Evolutionary conservation across 2,113 vertebrate genomes (phyloP).

Genomic region (Heterocephalus glaber): DNA sequence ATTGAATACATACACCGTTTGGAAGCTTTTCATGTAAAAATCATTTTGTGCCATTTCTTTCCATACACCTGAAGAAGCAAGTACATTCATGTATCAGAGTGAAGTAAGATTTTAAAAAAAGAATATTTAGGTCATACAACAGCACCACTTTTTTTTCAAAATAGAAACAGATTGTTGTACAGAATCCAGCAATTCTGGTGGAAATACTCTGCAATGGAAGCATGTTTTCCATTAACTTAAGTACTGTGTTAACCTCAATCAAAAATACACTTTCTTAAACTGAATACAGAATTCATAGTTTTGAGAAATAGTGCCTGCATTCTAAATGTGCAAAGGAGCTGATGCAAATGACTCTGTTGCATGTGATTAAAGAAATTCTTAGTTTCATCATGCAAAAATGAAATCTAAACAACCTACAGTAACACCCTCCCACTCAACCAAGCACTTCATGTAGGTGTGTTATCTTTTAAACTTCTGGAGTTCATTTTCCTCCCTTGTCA

Average conservation of each 20-base stretch:
- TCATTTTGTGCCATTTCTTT: conserved; percentile 6
- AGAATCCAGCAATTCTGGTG: conserved; percentile 80
- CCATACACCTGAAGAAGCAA: conserved; percentile 25
- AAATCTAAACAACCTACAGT: conserved; percentile 57
- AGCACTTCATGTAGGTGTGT: not conserved
- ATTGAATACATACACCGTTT: not conserved
- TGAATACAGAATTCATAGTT: conserved; percentile 60
- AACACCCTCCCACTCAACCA: not conserved
- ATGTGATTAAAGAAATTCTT: not conserved
- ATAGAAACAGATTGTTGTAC: conserved; percentile 79
- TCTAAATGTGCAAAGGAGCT: conserved; percentile 55
- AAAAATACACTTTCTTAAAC: conserved; percentile 79
- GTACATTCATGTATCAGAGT: not conserved
- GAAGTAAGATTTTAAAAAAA: conserved; percentile 22
- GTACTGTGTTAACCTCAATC: conserved; percentile 77
- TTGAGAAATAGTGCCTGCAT: conserved; percentile 52
- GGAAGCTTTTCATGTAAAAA: conserved; percentile 12
- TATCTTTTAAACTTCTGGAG: not conserved
- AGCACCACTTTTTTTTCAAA: conserved; percentile 71
- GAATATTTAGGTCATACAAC: conserved; percentile 76
- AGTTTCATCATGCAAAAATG: conserved; percentile 2
- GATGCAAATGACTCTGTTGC: conserved; percentile 46
- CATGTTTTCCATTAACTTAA: conserved; percentile 84
- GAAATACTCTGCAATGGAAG: conserved; percentile 80
- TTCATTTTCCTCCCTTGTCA: not conserved